Percentiles rank a stretch among this genome's conserved stretches.
These are phyloP conservation scores for Oryctolagus cuniculus DNA, from an alignment of 2,113 vertebrate genomes.

Conservation along the genomic window mOryCun1.1 NC_091433.1:173106001-173106500, in stretches of 20 bases:
- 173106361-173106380: not conserved
- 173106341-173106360: not conserved
- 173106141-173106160: not conserved
- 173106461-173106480: not conserved
- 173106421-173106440: not conserved
- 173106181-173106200: not conserved
- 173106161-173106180: not conserved
- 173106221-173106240: not conserved
- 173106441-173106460: constrained; percentile 3
- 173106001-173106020: not conserved
- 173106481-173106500: constrained; percentile 10
- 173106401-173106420: not conserved
- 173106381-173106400: not conserved
- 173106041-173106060: not conserved
- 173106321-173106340: not conserved
- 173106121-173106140: not conserved
- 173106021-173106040: not conserved
- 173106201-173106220: not conserved
- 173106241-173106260: not conserved
- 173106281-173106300: not conserved
- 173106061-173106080: not conserved
- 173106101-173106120: not conserved
- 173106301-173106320: not conserved
- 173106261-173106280: not conserved
- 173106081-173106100: not conserved